phyloP scores from a whole-genome alignment of 2,888 invertebrate species.

The Cryptocephalus moraei region DNA sequence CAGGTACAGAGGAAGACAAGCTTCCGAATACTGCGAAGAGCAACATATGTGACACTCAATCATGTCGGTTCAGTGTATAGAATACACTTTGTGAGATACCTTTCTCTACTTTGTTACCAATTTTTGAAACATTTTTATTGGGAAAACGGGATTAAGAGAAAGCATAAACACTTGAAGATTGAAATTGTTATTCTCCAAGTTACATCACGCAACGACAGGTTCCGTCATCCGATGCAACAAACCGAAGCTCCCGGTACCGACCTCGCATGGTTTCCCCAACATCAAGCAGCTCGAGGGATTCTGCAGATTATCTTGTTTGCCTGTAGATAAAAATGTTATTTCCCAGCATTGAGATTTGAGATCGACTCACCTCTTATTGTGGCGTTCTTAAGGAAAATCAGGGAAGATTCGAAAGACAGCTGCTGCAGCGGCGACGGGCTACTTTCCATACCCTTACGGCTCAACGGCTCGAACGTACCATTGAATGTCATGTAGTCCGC shows the following conservation, averaged over 20 bases:
- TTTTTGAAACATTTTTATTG: too few species aligned
- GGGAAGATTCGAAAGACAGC: conserved; percentile 94
- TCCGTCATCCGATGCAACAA: conserved; percentile 23
- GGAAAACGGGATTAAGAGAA: too few species aligned
- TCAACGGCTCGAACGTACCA: conserved; percentile 83
- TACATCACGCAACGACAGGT: not conserved
- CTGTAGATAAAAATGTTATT: conserved; percentile 31
- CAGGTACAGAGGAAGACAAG: too few species aligned
- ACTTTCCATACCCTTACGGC: conserved; percentile 79
- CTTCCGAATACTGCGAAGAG: too few species aligned
- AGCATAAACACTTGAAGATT: too few species aligned
- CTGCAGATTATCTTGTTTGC: conserved; percentile 61
- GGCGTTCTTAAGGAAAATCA: conserved; percentile 74
- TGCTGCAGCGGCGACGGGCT: conserved; percentile 93
- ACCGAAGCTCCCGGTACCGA: conserved; percentile 73
- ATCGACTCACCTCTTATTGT: conserved; percentile 47
- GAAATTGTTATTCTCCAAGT: too few species aligned
- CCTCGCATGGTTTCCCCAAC: conserved; percentile 70
- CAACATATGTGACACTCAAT: too few species aligned
- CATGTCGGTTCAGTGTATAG: too few species aligned
- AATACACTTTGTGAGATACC: too few species aligned
- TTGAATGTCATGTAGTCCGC: conserved; percentile 98
- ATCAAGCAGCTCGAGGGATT: conserved; percentile 84
- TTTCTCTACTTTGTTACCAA: too few species aligned
- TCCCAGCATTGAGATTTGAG: not conserved